phyloP scores from a whole-genome alignment of 1,140 invertebrate species.

The Drosophila ananassae region DNA sequence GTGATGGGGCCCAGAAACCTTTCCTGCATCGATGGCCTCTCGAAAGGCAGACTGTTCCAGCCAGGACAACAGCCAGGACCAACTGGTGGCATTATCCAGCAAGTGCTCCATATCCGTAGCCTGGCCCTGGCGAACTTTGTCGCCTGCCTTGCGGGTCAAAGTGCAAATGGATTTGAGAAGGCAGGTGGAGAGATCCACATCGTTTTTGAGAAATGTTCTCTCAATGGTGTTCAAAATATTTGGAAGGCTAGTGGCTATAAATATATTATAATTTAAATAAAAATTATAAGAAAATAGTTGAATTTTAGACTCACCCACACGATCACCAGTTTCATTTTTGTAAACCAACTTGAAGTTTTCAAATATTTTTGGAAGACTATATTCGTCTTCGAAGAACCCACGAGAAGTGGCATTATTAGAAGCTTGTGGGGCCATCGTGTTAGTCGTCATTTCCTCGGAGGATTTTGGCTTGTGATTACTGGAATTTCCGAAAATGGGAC shows the following conservation, averaged over 20 bases:
- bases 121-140: conserved; percentile 28
- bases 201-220: conserved; percentile 54
- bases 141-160: conserved; percentile 36
- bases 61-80: conserved; percentile 56
- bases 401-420: conserved; percentile 11
- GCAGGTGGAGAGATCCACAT: conserved; percentile 62
- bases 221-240: conserved; percentile 58
- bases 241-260: conserved; percentile 56
- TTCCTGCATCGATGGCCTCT: conserved; percentile 57
- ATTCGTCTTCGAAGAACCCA: conserved; percentile 25
- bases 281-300: not conserved
- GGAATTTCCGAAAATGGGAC: conserved; percentile 7
- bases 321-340: conserved; percentile 60
- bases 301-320: conserved; percentile 52
- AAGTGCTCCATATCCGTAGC: conserved; percentile 60
- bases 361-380: conserved; percentile 37
- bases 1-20: conserved; percentile 1
- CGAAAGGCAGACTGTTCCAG: conserved; percentile 51
- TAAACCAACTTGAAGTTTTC: conserved; percentile 73
- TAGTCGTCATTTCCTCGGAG: conserved; percentile 7
- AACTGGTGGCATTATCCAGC: conserved; percentile 55
- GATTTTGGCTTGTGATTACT: conserved; percentile 10
- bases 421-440: not conserved
- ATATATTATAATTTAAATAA: not conserved
- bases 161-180: conserved; percentile 67